Conservation (phyloP, 2,888 invertebrate species). For the Drosophila kambysellisi region DNA sequence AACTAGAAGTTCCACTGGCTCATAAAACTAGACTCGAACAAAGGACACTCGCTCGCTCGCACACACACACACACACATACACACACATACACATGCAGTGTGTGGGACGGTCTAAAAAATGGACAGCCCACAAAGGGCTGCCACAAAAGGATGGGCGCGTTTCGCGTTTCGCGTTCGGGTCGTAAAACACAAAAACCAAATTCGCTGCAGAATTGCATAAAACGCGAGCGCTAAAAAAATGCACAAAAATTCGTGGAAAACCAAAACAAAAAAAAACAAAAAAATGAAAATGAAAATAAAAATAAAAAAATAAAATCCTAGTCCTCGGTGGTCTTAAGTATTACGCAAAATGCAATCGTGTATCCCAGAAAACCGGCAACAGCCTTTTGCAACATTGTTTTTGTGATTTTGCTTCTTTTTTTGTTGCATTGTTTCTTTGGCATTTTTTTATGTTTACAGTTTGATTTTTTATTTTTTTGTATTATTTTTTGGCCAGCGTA, state of each 20-base stretch:
- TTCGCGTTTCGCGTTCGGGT: constrained; percentile 16
- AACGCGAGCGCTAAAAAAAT: constrained; percentile 61
- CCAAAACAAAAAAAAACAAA: background rate
- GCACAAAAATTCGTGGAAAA: constrained; percentile 40
- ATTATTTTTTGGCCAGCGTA: constrained; percentile 8
- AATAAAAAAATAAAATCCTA: constrained; percentile 6
- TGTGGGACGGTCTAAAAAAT: constrained; percentile 43
- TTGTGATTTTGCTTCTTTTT: constrained; percentile 11
- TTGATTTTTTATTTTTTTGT: background rate
- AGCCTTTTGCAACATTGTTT: constrained; percentile 18
- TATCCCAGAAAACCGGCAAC: constrained; percentile 8
- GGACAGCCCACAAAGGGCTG: constrained; percentile 53
- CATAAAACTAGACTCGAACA: constrained; percentile 33
- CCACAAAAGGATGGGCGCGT: constrained; percentile 44
- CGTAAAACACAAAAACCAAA: constrained; percentile 30
- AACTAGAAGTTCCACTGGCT: constrained; percentile 74
- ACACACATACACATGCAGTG: constrained; percentile 14
- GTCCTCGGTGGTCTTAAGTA: constrained; percentile 10
- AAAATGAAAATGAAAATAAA: background rate
- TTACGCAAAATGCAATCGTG: constrained; percentile 64
- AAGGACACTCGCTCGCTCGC: background rate
- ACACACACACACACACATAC: background rate
- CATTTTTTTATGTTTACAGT: constrained; percentile 6
- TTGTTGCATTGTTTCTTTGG: constrained; percentile 22
- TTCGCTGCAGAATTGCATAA: constrained; percentile 39